These are phyloP conservation scores for Parelbella ahira DNA, from an alignment of 2,888 invertebrate species.

Conservation along the genomic window DNA sequence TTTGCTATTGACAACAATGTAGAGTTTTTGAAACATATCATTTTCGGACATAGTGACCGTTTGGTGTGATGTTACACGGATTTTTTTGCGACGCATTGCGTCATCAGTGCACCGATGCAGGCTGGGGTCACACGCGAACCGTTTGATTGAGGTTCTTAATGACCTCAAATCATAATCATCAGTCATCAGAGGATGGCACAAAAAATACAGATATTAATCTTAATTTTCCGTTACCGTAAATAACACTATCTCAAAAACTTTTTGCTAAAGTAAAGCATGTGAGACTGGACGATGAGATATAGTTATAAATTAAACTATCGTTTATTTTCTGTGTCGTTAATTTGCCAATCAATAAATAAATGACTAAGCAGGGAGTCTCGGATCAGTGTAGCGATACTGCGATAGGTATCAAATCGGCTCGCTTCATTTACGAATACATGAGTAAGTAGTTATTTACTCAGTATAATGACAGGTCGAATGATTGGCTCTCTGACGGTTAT, in stretches of 20 bases:
- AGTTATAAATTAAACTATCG: slow-evolving; percentile 29
- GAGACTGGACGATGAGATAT: slow-evolving; percentile 55
- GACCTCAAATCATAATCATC: slow-evolving; percentile 62
- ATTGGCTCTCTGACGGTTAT: slow-evolving; percentile 68
- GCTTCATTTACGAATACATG: slow-evolving; percentile 55
- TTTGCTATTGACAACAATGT: too few species aligned
- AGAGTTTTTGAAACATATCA: too few species aligned
- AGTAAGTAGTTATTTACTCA: slow-evolving; percentile 75
- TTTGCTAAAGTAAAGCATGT: slow-evolving; percentile 40
- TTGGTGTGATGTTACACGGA: slow-evolving; percentile 23
- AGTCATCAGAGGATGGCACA: slow-evolving; percentile 37
- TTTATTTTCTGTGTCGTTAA: slow-evolving; percentile 31
- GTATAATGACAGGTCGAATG: slow-evolving; percentile 72
- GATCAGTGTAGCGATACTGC: slow-evolving; percentile 17
- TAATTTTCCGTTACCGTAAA: slow-evolving; percentile 61
- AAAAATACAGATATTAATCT: slow-evolving; percentile 67
- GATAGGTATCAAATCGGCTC: slow-evolving; percentile 55
- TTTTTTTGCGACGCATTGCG: slow-evolving; percentile 36
- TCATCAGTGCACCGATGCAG: slow-evolving; percentile 47
- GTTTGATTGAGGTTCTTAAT: slow-evolving; percentile 65
- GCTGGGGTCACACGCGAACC: slow-evolving; percentile 55
- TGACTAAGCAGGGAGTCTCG: slow-evolving; percentile 40
- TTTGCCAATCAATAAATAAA: slow-evolving; percentile 58
- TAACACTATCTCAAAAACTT: slow-evolving; percentile 37
- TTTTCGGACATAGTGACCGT: slow-evolving; percentile 12